Base-by-base conservation (phyloP, 2,797 vertebrate species). In the Macropodus opercularis region DNA sequence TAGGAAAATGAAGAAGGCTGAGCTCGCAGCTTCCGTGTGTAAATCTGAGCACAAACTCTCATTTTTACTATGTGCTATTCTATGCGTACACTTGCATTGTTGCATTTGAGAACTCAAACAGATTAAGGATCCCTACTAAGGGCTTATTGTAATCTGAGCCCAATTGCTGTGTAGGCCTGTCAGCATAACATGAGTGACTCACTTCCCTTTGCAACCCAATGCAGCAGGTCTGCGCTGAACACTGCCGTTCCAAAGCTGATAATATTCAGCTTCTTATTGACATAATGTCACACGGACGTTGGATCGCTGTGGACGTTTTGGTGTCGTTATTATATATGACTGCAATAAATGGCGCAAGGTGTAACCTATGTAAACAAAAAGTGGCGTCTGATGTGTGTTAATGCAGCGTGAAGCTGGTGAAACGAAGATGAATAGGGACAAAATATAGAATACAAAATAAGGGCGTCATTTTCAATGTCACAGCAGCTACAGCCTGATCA, bases 1-100 rank as follows among this genome's bases (percentile, higher is more conserved):
- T 34, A n/a, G n/a, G n/a, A n/a, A n/a, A n/a, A n/a, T n/a, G n/a
- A 75, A 71, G 54, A 58, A 62, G 64, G 63, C 65, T 42, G 72
- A 74, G 69, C 6, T 4, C 38, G 62, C 49, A 48, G 46, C 62
- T 76, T 71, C 47, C 2, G 8, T 31, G n/a, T 56, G 15, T 32
- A 48, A 64, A 56, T 61, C 19, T 46, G 31, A 77, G 36, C 21
- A n/a, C 5, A 1, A 34, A 52, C 39, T 39, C 35, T 55, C 39
- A 35, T 44, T 34, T 54, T 34, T 18, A 44, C 23, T 21, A 36
- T 32, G 26, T n/a, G 44, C 4, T 6, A 27, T 41, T 63, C 14
- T 46, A 42, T 48, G 44, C n/a, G 24, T 59, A 24, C 24, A 63
- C 15, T 56, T 48, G 56, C 50, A 67, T 64, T 60, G 59, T 73